phyloP scores from a whole-genome alignment of 2,113 vertebrate genomes.

The Caretta caretta region DNA sequence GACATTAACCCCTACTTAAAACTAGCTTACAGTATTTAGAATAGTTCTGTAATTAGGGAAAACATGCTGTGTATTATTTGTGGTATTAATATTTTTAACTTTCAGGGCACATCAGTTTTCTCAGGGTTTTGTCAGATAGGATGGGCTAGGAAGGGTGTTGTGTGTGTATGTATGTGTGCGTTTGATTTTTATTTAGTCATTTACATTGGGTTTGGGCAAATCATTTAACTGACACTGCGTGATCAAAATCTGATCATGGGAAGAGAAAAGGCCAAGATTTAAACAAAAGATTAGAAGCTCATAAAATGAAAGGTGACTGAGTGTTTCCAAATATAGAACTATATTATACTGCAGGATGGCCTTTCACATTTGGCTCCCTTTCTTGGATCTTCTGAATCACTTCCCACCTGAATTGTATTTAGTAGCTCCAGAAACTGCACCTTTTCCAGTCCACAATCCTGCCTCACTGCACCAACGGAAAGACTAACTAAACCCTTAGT shows the following conservation, averaged over 20 bases:
- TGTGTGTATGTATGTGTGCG: neutral
- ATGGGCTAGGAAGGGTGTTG: neutral
- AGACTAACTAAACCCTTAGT: neutral
- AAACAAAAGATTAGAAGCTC: slow-evolving; percentile 35
- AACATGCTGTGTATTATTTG: neutral
- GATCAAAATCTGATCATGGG: slow-evolving; percentile 20
- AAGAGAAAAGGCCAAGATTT: neutral
- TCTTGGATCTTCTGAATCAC: slow-evolving; percentile 57
- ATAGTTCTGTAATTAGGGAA: neutral
- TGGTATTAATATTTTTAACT: neutral
- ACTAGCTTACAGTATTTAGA: neutral
- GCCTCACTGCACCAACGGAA: neutral
- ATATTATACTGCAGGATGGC: neutral
- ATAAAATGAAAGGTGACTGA: slow-evolving; percentile 55
- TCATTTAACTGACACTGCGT: slow-evolving; percentile 33
- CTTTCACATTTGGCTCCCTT: slow-evolving; percentile 46
- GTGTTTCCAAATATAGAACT: slow-evolving; percentile 53
- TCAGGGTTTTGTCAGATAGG: neutral
- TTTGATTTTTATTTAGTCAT: slow-evolving; percentile 50
- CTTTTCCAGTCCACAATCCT: slow-evolving; percentile 21
- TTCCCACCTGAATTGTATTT: neutral
- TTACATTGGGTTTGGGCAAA: slow-evolving; percentile 18
- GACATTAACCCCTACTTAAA: neutral
- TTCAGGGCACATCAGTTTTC: neutral
- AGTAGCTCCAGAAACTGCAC: slow-evolving; percentile 8